Evolutionary conservation across 2,888 invertebrate species (phyloP), one percentile per base, ranked within the genome.

Genomic region (Tipula helvola): DNA sequence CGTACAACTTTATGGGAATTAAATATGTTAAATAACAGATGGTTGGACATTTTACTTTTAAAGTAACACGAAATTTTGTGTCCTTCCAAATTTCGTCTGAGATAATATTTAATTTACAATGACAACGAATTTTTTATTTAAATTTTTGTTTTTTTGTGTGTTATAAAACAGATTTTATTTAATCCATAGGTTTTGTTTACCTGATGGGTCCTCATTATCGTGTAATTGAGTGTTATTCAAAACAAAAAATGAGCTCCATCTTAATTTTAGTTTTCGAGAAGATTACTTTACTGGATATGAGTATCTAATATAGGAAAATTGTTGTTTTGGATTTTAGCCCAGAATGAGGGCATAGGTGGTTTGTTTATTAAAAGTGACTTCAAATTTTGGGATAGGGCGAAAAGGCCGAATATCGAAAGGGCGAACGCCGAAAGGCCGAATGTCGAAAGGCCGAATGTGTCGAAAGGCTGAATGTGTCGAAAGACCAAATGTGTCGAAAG

Each of bases 1-100:
- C 41, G 84, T 84, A 39, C 7, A 36, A 84, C n/a, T 41, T 84
- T 84, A 84, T 84, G 84, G 39, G 84, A 84, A 84, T 84, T 84
- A 39, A 41, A 41, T 39, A 39, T 36, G 41, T 84, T 84, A 39
- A 41, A 36, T 84, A 84, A 84, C 84, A 84, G 84, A 84, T 84
- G 84, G 36, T 84, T 36, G 84, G 84, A 84, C 84, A 41, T 41
- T 84, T 84, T 39, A 39, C 41, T 36, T 52, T 84, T 84, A 39
- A 71, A 71, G 71, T 28, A 71, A 71, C 71, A 71, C 28, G 28
- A 28, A 18, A 71, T 71, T 57, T 57, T 71, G 28, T 71, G 3
- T 71, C 71, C 28, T 3, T 71, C 71, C 71, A 71, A 71, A 28
- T 18, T 28, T 28, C 28, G 28, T 71, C 28, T n/a, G 28, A 28